Conservation (phyloP, 2,113 vertebrate species). For the Gnathonemus longibarbis region DNA sequence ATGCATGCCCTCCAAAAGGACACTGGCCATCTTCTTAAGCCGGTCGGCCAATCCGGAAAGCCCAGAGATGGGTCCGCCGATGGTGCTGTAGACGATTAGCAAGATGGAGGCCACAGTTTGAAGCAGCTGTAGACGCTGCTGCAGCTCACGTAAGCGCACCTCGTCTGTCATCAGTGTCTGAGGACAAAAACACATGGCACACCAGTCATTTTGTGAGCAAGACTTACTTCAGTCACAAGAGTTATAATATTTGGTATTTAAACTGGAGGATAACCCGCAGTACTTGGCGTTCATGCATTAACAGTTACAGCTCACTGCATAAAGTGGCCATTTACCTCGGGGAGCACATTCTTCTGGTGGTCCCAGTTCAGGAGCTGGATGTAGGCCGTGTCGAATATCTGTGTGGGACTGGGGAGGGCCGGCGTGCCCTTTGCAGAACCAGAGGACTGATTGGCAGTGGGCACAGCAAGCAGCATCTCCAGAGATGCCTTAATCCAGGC, state of each 20-base stretch:
- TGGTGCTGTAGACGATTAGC: conserved; percentile 75
- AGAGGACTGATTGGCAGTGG: conserved; percentile 44
- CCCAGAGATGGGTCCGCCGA: conserved; percentile 66
- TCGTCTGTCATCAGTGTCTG: conserved; percentile 85
- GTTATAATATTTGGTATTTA: not conserved
- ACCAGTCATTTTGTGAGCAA: not conserved
- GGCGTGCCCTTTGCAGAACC: conserved; percentile 48
- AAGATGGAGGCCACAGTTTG: conserved; percentile 74
- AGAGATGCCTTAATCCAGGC: conserved; percentile 78
- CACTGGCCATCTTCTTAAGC: conserved; percentile 72
- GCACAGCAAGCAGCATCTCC: conserved; percentile 56
- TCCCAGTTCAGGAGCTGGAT: conserved; percentile 77
- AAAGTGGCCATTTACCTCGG: conserved; percentile 67
- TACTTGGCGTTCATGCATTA: not conserved
- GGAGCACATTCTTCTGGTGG: conserved; percentile 60
- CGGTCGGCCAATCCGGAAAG: conserved; percentile 65
- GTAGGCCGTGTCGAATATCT: conserved; percentile 76
- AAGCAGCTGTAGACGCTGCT: conserved; percentile 68
- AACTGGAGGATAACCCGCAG: not conserved
- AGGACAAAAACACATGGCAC: not conserved
- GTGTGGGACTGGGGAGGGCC: conserved; percentile 65
- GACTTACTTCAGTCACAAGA: not conserved
- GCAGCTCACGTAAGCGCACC: conserved; percentile 71
- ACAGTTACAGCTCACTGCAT: not conserved
- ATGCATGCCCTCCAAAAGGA: conserved; percentile 82